Percentiles rank a stretch among this genome's conserved stretches.
phyloP scores from a whole-genome alignment of 2,113 vertebrate genomes.

The Nipponia nippon region DNA sequence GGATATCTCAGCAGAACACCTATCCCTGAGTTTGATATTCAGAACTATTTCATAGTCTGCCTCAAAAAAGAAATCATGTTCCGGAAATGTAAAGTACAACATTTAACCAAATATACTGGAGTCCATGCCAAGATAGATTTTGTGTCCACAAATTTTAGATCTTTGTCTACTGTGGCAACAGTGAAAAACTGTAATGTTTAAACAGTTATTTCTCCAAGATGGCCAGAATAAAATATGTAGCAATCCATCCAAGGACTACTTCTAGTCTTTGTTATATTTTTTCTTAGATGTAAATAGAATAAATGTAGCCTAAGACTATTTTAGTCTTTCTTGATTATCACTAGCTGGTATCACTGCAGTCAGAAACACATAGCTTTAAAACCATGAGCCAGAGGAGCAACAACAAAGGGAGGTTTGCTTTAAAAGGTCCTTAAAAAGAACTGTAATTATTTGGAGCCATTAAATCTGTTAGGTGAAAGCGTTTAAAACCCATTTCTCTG shows the following conservation, averaged over 20 bases:
- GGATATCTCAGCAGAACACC: neutral
- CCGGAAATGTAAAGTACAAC: neutral
- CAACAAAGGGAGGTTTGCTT: neutral
- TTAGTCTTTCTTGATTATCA: neutral
- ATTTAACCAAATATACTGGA: neutral
- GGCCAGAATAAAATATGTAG: neutral
- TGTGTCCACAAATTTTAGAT: neutral
- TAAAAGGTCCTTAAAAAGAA: neutral
- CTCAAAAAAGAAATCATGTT: neutral
- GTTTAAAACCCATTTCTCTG: neutral
- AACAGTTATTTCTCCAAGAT: neutral
- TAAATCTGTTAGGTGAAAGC: neutral
- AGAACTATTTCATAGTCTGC: neutral
- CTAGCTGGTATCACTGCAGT: neutral
- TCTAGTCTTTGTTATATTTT: neutral
- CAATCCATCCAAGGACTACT: neutral
- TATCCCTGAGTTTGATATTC: neutral
- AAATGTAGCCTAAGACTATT: neutral
- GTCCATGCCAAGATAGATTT: neutral
- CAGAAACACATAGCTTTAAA: neutral
- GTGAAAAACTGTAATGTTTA: neutral
- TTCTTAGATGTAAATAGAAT: neutral
- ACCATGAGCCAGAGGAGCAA: neutral
- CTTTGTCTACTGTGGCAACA: neutral
- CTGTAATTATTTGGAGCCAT: neutral